phyloP scores from a whole-genome alignment of 2,113 vertebrate species.

The Mystacornis crossleyi region DNA sequence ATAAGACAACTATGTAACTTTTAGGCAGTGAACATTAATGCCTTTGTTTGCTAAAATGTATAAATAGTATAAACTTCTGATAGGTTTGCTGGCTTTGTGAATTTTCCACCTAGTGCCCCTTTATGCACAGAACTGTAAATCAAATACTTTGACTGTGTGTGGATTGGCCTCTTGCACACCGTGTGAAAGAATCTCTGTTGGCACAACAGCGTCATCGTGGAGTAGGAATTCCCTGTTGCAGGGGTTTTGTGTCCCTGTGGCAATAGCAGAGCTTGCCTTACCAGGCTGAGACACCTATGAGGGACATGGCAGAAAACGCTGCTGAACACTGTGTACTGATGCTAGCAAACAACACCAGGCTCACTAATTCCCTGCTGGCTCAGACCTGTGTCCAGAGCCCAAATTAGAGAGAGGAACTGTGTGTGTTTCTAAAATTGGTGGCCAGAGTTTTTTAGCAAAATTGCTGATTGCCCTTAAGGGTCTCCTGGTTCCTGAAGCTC shows the following conservation, averaged over 20 bases:
- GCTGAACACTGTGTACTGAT: no score
- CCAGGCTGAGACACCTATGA: fast-evolving
- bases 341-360: no score
- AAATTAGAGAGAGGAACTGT: not conserved
- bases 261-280: fast-evolving
- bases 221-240: not conserved
- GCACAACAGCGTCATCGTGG: fast-evolving
- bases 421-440: fast-evolving
- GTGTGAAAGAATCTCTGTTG: not conserved
- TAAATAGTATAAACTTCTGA: not conserved
- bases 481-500: not conserved
- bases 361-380: not conserved
- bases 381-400: fast-evolving
- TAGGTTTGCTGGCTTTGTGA: not conserved
- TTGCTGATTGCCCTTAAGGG: not conserved
- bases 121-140: not conserved
- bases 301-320: fast-evolving
- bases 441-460: not conserved
- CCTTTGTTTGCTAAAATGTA: not conserved
- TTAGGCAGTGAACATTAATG: not conserved
- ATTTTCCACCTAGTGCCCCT: not conserved
- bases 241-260: not conserved
- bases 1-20: not conserved
- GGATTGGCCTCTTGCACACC: not conserved
- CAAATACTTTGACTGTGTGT: not conserved